phyloP scores from a whole-genome alignment of 2,888 invertebrate genomes.

The Stenoptilia bipunctidactyla region DNA sequence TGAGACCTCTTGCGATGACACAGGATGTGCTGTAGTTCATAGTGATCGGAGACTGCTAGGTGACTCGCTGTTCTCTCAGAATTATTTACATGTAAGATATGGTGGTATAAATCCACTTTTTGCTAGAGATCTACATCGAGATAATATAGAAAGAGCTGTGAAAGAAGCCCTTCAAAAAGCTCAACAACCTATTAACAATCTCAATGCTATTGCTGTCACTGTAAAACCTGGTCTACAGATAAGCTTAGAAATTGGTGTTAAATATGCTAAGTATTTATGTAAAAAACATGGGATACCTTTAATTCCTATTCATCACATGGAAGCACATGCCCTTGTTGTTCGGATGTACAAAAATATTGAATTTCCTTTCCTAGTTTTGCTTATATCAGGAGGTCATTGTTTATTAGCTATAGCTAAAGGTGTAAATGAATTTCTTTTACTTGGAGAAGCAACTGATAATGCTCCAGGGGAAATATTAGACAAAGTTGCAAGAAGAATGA shows the following conservation, averaged over 20 bases:
- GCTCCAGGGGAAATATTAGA: conserved; percentile 96
- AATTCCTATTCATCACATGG: conserved; percentile 98
- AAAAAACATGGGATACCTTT: conserved; percentile 79
- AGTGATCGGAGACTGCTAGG: conserved; percentile 79
- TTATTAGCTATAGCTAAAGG: conserved; percentile 80
- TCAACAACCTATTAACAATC: conserved; percentile 68
- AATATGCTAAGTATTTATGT: conserved; percentile 84
- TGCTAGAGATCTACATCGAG: conserved; percentile 84
- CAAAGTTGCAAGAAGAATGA: conserved; percentile 89
- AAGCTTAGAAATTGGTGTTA: conserved; percentile 84
- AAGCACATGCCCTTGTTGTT: conserved; percentile 94
- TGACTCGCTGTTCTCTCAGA: conserved; percentile 87
- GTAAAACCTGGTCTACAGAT: conserved; percentile 87
- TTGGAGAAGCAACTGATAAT: conserved; percentile 86
- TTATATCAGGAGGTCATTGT: conserved; percentile 96
- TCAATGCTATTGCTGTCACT: conserved; percentile 94
- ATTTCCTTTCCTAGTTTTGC: conserved; percentile 90
- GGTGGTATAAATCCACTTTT: conserved; percentile 93
- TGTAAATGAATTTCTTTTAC: conserved; percentile 80
- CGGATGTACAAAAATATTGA: conserved; percentile 79
- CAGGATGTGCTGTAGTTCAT: conserved; percentile 90
- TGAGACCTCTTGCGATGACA: conserved; percentile 98
- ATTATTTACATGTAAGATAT: conserved; percentile 75
- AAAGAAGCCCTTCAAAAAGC: conserved; percentile 75
- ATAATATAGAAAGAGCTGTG: conserved; percentile 82